phyloP scores from a whole-genome alignment of 2,888 invertebrate species.

The Brachylomia viminalis region DNA sequence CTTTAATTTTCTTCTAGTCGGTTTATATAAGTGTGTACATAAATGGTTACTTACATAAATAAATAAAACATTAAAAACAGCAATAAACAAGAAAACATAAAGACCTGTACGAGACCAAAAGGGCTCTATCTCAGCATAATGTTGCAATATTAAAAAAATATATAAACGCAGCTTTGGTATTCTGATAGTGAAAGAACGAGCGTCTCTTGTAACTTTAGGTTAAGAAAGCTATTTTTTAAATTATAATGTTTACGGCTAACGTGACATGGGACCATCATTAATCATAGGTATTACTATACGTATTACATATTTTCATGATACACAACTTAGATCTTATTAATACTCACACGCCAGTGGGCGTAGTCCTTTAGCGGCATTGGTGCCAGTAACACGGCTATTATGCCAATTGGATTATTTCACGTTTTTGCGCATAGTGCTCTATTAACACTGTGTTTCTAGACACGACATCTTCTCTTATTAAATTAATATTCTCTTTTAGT shows the following conservation, averaged over 20 bases:
- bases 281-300: background rate
- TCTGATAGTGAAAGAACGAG: background rate
- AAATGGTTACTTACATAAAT: too few species aligned
- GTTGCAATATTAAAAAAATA: too few species aligned
- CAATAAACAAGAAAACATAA: too few species aligned
- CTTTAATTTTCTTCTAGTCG: too few species aligned
- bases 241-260: constrained; percentile 7
- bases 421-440: constrained; percentile 19
- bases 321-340: constrained; percentile 27
- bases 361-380: constrained; percentile 37
- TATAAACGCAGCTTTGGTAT: too few species aligned
- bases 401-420: constrained; percentile 55
- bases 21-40: too few species aligned
- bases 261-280: constrained; percentile 11
- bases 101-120: too few species aligned
- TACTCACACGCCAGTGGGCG: constrained; percentile 46
- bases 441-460: constrained; percentile 1
- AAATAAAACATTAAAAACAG: too few species aligned
- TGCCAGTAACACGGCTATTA: constrained; percentile 12
- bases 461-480: background rate
- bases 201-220: background rate
- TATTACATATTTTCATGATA: constrained; percentile 7
- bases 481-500: background rate
- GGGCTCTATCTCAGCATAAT: too few species aligned
- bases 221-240: background rate